Evolutionary conservation across 2,113 vertebrate species (phyloP).

Genomic region (Bubo bubo): DNA sequence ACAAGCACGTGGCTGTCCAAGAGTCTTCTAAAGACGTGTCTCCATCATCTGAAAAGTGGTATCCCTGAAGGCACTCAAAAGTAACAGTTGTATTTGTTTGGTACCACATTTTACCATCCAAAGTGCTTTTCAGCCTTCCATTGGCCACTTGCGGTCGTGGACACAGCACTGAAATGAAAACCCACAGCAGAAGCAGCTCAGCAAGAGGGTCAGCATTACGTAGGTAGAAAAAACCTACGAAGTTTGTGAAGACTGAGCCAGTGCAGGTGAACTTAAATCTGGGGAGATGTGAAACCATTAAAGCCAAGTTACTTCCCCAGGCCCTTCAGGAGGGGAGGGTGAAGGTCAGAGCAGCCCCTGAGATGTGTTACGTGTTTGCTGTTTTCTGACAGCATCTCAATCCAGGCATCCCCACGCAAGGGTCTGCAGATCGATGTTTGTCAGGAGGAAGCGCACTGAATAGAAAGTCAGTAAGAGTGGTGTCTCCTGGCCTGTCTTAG

Average conservation of each 20-base stretch:
- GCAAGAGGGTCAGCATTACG: fast-evolving
- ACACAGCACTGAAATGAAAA: slow-evolving; percentile 54
- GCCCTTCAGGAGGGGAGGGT: no score
- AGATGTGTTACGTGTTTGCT: background rate
- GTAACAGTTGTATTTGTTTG: background rate
- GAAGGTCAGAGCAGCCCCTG: background rate
- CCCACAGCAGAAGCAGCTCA: background rate
- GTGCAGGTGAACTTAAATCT: background rate
- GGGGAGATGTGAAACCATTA: background rate
- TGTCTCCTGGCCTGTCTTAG: background rate
- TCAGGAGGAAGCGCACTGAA: fast-evolving
- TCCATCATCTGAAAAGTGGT: background rate
- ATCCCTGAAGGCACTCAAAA: background rate
- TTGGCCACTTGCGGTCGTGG: background rate
- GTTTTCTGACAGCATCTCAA: background rate
- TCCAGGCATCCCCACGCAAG: fast-evolving
- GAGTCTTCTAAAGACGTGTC: fast-evolving
- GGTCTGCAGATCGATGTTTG: background rate
- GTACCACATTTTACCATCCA: background rate
- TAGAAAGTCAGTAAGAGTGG: fast-evolving
- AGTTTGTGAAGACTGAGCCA: background rate
- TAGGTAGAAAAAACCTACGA: no score
- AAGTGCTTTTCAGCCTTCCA: background rate
- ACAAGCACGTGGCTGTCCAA: background rate
- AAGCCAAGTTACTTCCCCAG: background rate